Base-by-base conservation (phyloP, 2,888 invertebrate species). In the Parthenolecanium corni region DNA sequence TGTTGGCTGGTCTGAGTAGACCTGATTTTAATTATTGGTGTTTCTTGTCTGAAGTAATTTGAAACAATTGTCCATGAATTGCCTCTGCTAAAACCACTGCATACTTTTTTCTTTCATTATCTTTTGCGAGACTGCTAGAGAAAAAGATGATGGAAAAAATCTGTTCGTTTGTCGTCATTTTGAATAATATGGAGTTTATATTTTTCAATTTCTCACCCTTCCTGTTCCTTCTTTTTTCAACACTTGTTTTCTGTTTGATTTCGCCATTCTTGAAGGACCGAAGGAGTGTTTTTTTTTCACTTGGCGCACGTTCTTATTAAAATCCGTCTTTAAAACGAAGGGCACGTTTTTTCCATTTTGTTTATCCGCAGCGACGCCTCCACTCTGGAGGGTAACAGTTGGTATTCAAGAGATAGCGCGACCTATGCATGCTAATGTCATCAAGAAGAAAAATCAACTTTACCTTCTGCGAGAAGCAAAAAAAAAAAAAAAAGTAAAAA, bases 271-370 rank as follows among this genome's bases (percentile, higher is more conserved):
- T 44, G n/a, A n/a, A n/a, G n/a, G n/a, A n/a, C n/a, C n/a, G n/a
- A 44, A 44, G 51, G n/a, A 51, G 20, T 23, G 25, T 52, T 31
- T 31, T 62, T 62, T 62, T 38, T 16, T n/a, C 23, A n/a, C 40
- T 36, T 62, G 21, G 51, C 47, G 46, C 40, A 52, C 31, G 31
- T 31, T 31, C 31, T 62, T 52, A 62, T 62, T 62, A 62, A 52
- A 58, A 58, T 58, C 58, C 58, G 21, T 58, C 58, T 58, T 58
- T 56, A 44, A 58, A 58, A 58, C 47, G 58, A 36, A 58, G 36
- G 47, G 58, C 58, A 58, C 58, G 58, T 58, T 58, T 58, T 49
- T 58, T 58, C 58, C 58, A 58, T 58, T 58, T 58, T 58, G 58
- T 58, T 58, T 58, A 58, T 58, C 58, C 58, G 12, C 14, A 11